phyloP scores from a whole-genome alignment of 2,888 invertebrate species.

The Halictus ligatus region DNA sequence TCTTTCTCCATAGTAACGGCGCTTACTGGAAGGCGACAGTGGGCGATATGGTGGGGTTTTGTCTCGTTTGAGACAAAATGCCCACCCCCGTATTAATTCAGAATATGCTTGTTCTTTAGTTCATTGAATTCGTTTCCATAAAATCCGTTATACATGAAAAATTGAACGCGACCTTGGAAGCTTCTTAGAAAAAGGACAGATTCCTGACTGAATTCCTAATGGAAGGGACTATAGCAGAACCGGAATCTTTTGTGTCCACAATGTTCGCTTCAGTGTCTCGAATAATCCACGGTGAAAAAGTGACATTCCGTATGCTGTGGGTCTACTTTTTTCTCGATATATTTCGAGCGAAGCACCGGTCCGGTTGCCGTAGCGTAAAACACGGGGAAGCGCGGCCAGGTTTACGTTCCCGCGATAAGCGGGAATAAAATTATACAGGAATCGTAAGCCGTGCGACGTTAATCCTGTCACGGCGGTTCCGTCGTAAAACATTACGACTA shows the following conservation, averaged over 20 bases:
- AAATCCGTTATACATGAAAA: too few species aligned
- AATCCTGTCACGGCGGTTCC: conserved; percentile 40
- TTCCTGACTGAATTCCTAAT: too few species aligned
- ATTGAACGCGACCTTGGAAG: too few species aligned
- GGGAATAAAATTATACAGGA: conserved; percentile 49
- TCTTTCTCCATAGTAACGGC: too few species aligned
- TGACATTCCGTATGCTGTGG: conserved; percentile 3
- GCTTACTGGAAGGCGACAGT: too few species aligned
- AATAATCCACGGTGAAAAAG: not conserved
- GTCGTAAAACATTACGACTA: conserved; percentile 50
- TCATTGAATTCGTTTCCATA: too few species aligned
- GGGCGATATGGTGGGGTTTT: too few species aligned
- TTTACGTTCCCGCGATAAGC: conserved; percentile 34
- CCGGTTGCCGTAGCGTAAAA: not conserved
- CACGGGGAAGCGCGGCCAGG: not conserved
- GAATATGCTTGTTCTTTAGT: too few species aligned
- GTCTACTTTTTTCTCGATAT: not conserved
- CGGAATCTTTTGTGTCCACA: not conserved
- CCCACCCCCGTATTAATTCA: too few species aligned
- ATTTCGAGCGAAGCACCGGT: not conserved
- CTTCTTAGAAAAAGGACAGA: too few species aligned
- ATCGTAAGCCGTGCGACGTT: conserved; percentile 39
- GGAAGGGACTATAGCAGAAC: too few species aligned
- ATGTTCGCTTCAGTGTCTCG: not conserved
- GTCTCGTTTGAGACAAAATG: too few species aligned